Base-by-base conservation (phyloP, 2,888 invertebrate species). In the Cotesia congregata region DNA sequence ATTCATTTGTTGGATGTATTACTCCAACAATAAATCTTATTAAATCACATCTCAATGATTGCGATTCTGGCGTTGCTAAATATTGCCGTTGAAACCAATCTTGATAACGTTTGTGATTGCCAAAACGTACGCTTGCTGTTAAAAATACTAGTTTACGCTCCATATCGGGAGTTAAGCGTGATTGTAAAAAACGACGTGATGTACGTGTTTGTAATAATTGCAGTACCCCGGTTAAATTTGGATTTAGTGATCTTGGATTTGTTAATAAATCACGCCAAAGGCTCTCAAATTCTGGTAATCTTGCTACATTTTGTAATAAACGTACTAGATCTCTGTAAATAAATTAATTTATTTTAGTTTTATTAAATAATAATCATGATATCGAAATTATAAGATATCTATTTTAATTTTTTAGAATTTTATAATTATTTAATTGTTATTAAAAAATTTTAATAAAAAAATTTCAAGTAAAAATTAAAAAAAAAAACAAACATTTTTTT, bases 71-170 rank as follows among this genome's bases (percentile, higher is more conserved):
- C 3, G 97, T 97, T 15, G 96, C 95, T 83, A 98, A 92, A 90
- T 97, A 97, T 92, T 97, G 94, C 85, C 95, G 92, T 90, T 97
- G 96, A 90, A 97, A 97, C 97, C 97, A 98, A 86, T 97, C 97
- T 90, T 97, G 97, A 88, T 97, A 96, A 77, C 97, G 92, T 90
- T 97, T 97, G 88, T 97, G 97, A 87, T 95, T 94, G 15, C 97
- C 97, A 90, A 97, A 97, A 83, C 95, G 92, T 17, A 97, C 96
- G 90, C 94, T 93, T 77, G 94, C 94, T 61, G 96, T 96, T 39
- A 97, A 91, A 89, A 97, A 97, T 12, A 94, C 94, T 72, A 98
- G 91, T 91, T 97, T 97, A 83, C 94, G 93, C 88, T 97, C 97
- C 96, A 98, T 97, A 85, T 97, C 97, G 5, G 97, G 97, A 6